Percentiles rank a stretch among this genome's conserved stretches.
phyloP scores from a whole-genome alignment of 2,797 vertebrate species.

The Sebastes wilsoni region DNA sequence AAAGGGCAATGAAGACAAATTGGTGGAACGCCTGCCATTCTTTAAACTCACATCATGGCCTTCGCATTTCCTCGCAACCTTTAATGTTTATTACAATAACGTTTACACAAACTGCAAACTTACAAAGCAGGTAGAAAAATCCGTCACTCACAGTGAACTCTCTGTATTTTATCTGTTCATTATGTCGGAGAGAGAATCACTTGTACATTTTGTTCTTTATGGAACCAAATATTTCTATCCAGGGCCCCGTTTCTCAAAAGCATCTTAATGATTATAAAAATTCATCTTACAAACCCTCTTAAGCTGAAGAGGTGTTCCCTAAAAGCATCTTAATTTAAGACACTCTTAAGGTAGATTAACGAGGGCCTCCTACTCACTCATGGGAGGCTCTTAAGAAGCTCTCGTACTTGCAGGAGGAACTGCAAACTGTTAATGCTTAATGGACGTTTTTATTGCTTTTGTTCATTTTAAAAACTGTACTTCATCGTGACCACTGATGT shows the following conservation, averaged over 20 bases:
- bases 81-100: background rate
- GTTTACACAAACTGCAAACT: background rate
- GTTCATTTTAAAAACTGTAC: background rate
- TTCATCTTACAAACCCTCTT: background rate
- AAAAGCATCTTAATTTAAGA: background rate
- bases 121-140: background rate
- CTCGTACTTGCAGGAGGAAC: background rate
- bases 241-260: background rate
- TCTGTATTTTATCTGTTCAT: background rate
- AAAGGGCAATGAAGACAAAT: constrained; percentile 21
- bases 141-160: background rate
- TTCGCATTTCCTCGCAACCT: background rate
- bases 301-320: background rate
- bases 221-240: background rate
- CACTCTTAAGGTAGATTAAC: background rate
- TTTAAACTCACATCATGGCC: background rate
- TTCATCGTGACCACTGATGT: background rate
- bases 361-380: background rate
- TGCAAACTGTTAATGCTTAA: no score
- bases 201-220: background rate
- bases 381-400: background rate
- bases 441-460: background rate
- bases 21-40: background rate
- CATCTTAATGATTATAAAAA: background rate
- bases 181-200: background rate